Evolutionary conservation across 2,113 vertebrate genomes (phyloP).

Genomic region (Notarius quadriscutis): DNA sequence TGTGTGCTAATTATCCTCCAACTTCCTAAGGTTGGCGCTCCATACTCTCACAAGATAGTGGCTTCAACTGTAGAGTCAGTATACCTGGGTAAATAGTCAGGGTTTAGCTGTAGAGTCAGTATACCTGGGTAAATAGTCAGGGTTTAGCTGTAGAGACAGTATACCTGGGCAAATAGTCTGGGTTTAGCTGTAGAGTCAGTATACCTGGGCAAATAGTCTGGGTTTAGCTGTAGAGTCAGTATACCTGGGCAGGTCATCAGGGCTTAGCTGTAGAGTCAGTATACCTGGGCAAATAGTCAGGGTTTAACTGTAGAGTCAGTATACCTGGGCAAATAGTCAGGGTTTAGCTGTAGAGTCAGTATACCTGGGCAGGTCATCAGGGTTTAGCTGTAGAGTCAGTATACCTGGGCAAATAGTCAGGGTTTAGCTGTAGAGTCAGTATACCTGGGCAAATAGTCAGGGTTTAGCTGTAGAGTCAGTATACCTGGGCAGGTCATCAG

Average conservation of each 20-base stretch:
- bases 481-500: neutral
- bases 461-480: neutral
- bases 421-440: neutral
- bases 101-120: neutral
- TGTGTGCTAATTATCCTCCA: conserved; percentile 64
- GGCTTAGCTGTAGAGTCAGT: neutral
- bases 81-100: neutral
- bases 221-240: neutral
- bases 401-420: neutral
- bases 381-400: neutral
- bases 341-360: neutral
- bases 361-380: neutral
- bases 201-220: neutral
- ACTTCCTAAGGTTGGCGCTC: conserved; percentile 47
- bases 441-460: neutral
- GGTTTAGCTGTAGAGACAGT: neutral
- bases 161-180: neutral
- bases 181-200: neutral
- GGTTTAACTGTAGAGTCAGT: neutral
- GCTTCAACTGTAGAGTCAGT: neutral
- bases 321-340: neutral
- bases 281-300: neutral
- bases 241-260: neutral
- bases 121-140: neutral
- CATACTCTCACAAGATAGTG: conserved; percentile 7